Evolutionary conservation across 2,113 vertebrate genomes (phyloP), one percentile per base, ranked within the genome.

Genomic region (Peucedramus taeniatus): DNA sequence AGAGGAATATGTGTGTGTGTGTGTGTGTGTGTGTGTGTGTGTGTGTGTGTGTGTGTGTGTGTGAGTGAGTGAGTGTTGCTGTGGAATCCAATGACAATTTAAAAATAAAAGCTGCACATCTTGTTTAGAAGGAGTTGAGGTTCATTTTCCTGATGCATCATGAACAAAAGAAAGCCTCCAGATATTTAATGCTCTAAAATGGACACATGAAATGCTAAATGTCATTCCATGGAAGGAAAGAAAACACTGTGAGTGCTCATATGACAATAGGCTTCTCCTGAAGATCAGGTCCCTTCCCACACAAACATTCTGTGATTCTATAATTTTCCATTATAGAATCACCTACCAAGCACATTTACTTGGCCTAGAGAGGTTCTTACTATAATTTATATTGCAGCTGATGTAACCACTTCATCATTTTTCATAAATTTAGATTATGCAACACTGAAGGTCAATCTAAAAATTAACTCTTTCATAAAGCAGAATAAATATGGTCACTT

Each of bases 401-500:
- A 66, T 71, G 15, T 12, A 61, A 74, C 9, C 2, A 77, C 71
- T 53, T 78, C 49, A 85, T 16, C 26, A 53, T 78, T 82, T 82
- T 66, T 47, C 35, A 42, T n/a, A 54, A 13, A 45, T 70, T 89
- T 65, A 45, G 12, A 54, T 37, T 16, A 54, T 2, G 2, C 14
- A 65, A 57, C 14, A 78, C 2, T 37, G 37, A 91, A 91, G 35
- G 37, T 19, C 26, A 63, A 65, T 35, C 35, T 75, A 13, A 85
- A 90, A 72, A 70, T 68, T 7, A 70, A 35, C 37, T 70, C 13
- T 15, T 83, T 54, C 45, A 45, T 33, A 77, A 69, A 83, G 40
- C 54, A 83, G 15, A 23, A 51, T 49, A 96, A 94, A 90, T 87
- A 92, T 45, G 68, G 78, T 81, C 84, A 90, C 49, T 93, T 84